phyloP scores from a whole-genome alignment of 2,888 invertebrate genomes.

The Leptarthrus brevirostris region DNA sequence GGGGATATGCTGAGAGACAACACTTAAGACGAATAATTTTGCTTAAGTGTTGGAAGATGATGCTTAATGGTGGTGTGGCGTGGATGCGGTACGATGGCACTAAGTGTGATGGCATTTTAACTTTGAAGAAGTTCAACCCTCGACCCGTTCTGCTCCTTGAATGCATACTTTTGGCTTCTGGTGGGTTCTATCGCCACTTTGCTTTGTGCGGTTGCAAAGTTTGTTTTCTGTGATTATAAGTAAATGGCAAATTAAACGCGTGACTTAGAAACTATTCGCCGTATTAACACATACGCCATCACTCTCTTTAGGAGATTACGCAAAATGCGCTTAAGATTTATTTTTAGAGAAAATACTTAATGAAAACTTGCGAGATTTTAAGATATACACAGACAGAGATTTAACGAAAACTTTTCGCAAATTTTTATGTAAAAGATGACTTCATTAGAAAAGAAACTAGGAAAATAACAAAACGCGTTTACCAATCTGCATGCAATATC shows the following conservation, averaged over 20 bases:
- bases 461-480: no score
- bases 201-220: constrained; percentile 9
- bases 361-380: background rate
- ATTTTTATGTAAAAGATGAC: no score
- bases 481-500: no score
- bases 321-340: constrained; percentile 11
- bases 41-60: constrained; percentile 5
- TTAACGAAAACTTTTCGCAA: no score
- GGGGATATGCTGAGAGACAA: constrained; percentile 25
- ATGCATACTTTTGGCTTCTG: constrained; percentile 18
- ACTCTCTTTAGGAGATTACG: constrained; percentile 28
- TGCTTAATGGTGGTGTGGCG: constrained; percentile 6
- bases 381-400: no score
- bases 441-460: no score
- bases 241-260: constrained; percentile 41
- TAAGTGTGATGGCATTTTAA: constrained; percentile 43
- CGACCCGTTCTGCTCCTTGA: constrained; percentile 31
- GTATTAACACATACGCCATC: constrained; percentile 33
- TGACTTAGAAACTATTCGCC: constrained; percentile 36
- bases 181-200: background rate
- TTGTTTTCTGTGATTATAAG: constrained; percentile 45
- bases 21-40: constrained; percentile 40
- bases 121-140: constrained; percentile 36
- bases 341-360: background rate
- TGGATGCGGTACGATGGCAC: constrained; percentile 20